Evolutionary conservation across 2,797 vertebrate species (phyloP).

Genomic region (Tapirus indicus): DNA sequence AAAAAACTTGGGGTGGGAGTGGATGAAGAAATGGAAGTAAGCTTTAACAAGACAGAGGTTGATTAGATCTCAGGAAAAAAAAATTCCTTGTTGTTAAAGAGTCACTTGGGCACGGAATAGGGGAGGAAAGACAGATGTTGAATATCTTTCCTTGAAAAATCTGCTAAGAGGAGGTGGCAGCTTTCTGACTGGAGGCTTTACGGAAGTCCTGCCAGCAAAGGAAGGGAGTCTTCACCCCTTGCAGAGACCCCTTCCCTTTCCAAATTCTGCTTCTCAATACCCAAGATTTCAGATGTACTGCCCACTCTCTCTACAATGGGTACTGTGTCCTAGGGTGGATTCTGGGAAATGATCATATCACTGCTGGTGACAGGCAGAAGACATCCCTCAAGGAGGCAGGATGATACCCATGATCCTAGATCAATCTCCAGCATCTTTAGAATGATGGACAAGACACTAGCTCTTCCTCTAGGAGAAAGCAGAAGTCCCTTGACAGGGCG

Average conservation of each 20-base stretch:
- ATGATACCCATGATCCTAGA: background rate
- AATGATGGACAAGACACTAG: background rate
- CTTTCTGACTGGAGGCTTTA: background rate
- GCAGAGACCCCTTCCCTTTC: background rate
- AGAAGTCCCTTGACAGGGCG: background rate
- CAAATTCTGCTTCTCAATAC: background rate
- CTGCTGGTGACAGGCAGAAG: background rate
- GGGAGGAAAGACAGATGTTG: background rate
- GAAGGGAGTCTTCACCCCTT: background rate
- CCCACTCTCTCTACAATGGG: background rate
- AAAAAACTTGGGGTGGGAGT: background rate
- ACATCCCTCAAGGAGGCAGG: background rate
- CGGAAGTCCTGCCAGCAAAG: background rate
- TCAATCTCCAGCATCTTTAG: background rate
- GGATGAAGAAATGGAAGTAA: background rate
- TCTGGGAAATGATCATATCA: background rate
- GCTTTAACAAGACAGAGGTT: background rate
- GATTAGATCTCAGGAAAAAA: background rate
- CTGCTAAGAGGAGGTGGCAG: background rate
- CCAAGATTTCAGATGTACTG: background rate
- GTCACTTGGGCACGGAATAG: background rate
- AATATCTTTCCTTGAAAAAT: background rate
- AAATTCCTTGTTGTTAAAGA: background rate
- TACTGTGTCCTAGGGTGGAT: background rate
- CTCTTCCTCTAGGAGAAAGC: background rate